Evolutionary conservation across 2,113 vertebrate genomes (phyloP).

Genomic region (Cavia aperea): DNA sequence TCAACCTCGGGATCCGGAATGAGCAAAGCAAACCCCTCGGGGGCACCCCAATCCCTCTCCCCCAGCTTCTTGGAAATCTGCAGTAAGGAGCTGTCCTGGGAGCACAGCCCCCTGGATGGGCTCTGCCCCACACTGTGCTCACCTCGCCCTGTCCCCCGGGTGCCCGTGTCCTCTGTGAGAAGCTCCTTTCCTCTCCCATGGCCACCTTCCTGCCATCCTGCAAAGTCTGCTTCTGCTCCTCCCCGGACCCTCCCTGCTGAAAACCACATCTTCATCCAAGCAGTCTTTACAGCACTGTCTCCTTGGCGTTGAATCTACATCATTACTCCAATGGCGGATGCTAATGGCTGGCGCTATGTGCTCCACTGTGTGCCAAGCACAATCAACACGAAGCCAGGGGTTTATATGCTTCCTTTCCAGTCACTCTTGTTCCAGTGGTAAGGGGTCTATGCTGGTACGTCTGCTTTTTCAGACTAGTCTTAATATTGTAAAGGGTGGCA

Average conservation of each 20-base stretch:
- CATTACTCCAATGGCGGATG: background rate
- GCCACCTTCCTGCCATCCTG: background rate
- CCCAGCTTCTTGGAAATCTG: background rate
- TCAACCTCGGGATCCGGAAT: background rate
- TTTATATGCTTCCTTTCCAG: background rate
- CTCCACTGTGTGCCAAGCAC: background rate
- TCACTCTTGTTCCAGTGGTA: background rate
- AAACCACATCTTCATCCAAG: background rate
- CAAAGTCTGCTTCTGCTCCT: background rate
- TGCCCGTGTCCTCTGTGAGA: background rate
- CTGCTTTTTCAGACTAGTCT: background rate
- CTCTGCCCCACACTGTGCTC: rapidly evolving
- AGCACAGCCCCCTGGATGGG: background rate
- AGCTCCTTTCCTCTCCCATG: background rate
- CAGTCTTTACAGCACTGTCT: background rate
- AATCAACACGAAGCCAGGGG: background rate
- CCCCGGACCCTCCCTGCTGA: background rate
- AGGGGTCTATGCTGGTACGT: background rate
- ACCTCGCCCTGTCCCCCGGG: rapidly evolving
- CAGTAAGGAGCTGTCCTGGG: background rate
- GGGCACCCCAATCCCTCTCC: background rate
- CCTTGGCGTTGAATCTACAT: background rate
- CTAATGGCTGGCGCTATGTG: background rate
- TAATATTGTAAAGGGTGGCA: background rate
- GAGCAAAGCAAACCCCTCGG: background rate